phyloP scores from a whole-genome alignment of 2,113 vertebrate genomes.

The Strigops habroptila region DNA sequence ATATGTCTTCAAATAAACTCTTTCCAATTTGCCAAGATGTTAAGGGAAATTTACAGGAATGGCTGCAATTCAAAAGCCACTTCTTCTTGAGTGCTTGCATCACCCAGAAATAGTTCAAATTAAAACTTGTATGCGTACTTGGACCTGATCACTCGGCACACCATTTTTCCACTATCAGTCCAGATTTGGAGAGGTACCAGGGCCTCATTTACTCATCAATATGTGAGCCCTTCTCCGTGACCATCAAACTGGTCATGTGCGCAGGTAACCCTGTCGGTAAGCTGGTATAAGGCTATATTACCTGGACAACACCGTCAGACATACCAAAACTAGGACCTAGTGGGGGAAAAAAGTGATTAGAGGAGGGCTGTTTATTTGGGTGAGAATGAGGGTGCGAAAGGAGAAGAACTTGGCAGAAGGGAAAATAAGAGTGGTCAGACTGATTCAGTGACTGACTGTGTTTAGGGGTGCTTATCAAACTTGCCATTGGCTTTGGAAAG shows the following conservation, averaged over 20 bases:
- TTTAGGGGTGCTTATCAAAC: neutral
- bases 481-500: neutral
- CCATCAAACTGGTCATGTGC: neutral
- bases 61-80: neutral
- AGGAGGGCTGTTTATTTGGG: neutral
- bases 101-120: neutral
- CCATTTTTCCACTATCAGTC: neutral
- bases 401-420: neutral
- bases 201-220: neutral
- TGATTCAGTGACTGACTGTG: neutral
- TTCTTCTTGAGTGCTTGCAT: neutral
- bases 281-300: neutral
- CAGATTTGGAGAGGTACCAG: neutral
- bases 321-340: neutral
- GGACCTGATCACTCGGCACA: neutral
- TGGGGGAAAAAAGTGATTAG: neutral
- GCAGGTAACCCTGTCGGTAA: neutral
- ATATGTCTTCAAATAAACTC: neutral
- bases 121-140: neutral
- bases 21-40: neutral
- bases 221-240: rapidly evolving
- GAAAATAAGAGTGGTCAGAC: neutral
- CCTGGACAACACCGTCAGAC: neutral
- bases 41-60: neutral
- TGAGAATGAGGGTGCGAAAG: neutral